Base-by-base conservation (phyloP, 37 sponge, comb jelly and placozoan genomes). In the Aphrocallistes beatrix region DNA sequence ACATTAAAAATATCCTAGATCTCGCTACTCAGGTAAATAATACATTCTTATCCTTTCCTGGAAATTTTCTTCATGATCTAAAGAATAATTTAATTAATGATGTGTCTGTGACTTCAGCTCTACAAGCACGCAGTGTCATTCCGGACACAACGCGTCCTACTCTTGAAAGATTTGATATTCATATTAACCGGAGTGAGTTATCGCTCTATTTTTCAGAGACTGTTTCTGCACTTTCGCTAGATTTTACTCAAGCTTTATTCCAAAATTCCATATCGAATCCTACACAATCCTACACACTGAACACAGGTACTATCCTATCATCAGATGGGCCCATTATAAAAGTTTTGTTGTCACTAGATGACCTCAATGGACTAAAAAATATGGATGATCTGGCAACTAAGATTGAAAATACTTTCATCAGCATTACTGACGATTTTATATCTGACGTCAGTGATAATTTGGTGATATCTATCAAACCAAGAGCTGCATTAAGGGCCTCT, bases 351-450 rank as follows among this genome's bases (percentile, higher is more conserved):
- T 90, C 93, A 36, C 81, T 88, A 23, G 37, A 49, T 1, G 96
- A 95, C 50, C 83, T 90, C 50, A 91, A 95, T 89, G 84, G 50
- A 1, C 86, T 95, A 82, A 95, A 95, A 40, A 91, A 88, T 30
- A 84, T 90, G 19, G 89, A 90, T n/a, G 50, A 69, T 32, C 85
- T 95, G 51, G 82, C 87, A 13, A 95, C 93, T 8, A 38, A 39
- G 0, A 10, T 23, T 0, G 37, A 36, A 9, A 86, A 95, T 81
- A 90, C 91, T 17, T 95, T 81, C 45, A 37, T 95, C 1, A 83
- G 89, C 30, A 87, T 95, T 13, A 90, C 88, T 37, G 85, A 90
- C 51, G 92, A 93, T 38, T 89, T 84, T 6, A 38, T 90, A 36
- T 85, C 48, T 83, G 96, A 95, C 49, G 86, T 95, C 89, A 84